Percentiles rank a stretch among this genome's conserved stretches.
Evolutionary conservation across 2,888 invertebrate genomes (phyloP).

Genomic region (Archips xylosteana): DNA sequence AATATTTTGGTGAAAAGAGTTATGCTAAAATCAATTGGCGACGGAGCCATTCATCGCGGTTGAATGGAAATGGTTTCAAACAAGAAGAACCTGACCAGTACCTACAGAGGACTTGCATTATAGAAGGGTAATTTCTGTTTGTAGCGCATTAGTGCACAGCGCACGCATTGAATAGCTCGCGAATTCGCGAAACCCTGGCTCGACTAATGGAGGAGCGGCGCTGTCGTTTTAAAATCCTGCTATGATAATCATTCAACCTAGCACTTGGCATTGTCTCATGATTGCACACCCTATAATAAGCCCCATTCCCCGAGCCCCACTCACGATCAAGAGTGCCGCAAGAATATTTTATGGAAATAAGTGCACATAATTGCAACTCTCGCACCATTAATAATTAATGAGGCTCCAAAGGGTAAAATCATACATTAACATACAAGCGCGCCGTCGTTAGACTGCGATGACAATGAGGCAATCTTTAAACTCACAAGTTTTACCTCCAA

Average conservation of each 20-base stretch:
- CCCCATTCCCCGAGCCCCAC: constrained; percentile 1
- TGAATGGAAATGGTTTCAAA: not conserved
- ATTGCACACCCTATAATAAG: constrained; percentile 34
- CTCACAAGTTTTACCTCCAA: constrained; percentile 18
- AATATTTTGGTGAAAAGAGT: constrained; percentile 13
- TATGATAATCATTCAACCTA: constrained; percentile 38
- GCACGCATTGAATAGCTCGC: constrained; percentile 45
- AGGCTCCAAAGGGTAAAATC: constrained; percentile 22
- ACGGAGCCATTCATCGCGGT: not conserved
- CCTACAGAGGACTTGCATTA: constrained; percentile 50
- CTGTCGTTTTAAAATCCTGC: constrained; percentile 43
- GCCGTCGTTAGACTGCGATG: not conserved
- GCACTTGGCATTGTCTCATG: constrained; percentile 42
- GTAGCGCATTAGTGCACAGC: constrained; percentile 46
- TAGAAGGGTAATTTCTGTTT: constrained; percentile 54
- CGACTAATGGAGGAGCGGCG: constrained; percentile 26
- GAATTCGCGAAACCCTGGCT: constrained; percentile 54
- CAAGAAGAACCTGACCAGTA: constrained; percentile 6
- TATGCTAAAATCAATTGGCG: constrained; percentile 20
- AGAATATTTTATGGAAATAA: constrained; percentile 32
- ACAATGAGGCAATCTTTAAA: constrained; percentile 35
- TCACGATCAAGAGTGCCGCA: constrained; percentile 17
- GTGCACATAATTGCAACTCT: constrained; percentile 18
- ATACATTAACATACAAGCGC: constrained; percentile 31
- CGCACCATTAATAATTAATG: constrained; percentile 28